These are phyloP conservation scores for Nesidiocoris tenuis DNA, from an alignment of 2,888 invertebrate species.

Conservation along the genomic window DNA sequence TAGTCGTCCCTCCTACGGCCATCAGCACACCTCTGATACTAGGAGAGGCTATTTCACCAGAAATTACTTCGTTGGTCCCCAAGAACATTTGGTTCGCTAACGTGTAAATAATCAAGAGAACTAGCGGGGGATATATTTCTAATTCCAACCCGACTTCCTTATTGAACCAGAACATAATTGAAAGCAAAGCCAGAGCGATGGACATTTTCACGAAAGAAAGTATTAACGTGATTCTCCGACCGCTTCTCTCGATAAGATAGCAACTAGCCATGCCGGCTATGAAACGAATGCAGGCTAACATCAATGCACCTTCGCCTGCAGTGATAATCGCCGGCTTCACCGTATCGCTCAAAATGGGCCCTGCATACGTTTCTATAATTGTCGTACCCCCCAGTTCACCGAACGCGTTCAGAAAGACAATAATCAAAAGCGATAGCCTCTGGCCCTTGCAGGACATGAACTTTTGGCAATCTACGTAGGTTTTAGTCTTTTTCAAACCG, in stretches of 20 bases:
- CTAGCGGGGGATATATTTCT: background rate
- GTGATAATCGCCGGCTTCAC: background rate
- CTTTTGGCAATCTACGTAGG: background rate
- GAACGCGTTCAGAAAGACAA: background rate
- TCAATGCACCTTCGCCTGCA: background rate
- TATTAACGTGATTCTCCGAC: background rate
- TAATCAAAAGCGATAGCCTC: background rate
- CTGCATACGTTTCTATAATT: constrained; percentile 5
- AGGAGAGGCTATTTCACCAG: background rate
- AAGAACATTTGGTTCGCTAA: constrained; percentile 10
- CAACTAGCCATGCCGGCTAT: background rate
- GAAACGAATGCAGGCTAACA: constrained; percentile 9
- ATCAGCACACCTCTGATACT: background rate
- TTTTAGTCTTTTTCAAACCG: background rate
- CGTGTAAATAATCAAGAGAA: constrained; percentile 10
- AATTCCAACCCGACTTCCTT: background rate
- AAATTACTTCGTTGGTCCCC: constrained; percentile 7
- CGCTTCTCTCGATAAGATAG: constrained; percentile 23
- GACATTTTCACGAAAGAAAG: background rate
- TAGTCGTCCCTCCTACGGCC: background rate
- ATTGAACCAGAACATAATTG: background rate
- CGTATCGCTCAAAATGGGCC: background rate
- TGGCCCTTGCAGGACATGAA: background rate
- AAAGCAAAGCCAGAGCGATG: background rate
- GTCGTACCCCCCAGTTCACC: constrained; percentile 10